Conservation (phyloP, 2,113 vertebrate species). For the Hyaena hyaena region DNA sequence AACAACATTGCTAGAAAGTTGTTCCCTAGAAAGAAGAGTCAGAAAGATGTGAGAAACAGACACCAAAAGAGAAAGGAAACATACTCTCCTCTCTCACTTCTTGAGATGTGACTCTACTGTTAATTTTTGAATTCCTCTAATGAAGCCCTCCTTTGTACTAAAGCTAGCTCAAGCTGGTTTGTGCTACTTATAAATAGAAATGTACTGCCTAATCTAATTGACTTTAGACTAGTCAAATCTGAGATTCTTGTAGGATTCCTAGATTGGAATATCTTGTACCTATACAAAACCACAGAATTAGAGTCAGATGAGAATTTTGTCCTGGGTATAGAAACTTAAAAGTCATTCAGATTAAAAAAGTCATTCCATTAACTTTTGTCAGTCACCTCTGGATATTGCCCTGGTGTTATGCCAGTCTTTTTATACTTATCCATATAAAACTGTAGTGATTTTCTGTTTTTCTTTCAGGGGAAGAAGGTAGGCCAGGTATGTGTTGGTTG, state of each 20-base stretch:
- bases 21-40: neutral
- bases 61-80: neutral
- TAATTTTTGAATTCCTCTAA: neutral
- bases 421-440: neutral
- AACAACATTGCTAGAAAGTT: neutral
- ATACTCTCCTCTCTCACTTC: neutral
- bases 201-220: neutral
- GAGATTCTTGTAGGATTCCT: neutral
- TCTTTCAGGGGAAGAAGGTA: neutral
- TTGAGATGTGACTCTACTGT: neutral
- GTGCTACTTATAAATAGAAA: neutral
- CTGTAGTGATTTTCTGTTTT: neutral
- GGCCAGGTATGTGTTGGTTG: neutral
- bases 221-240: neutral
- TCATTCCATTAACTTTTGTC: neutral
- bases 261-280: neutral
- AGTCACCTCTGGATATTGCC: neutral
- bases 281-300: neutral
- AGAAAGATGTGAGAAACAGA: neutral
- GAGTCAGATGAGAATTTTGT: neutral
- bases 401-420: neutral
- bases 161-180: neutral
- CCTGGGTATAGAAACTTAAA: neutral
- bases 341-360: neutral
- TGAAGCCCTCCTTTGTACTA: neutral